Percentiles rank a stretch among this genome's conserved stretches.
Evolutionary conservation across 2,888 invertebrate genomes (phyloP).

Genomic region (Gerris lacustris): DNA sequence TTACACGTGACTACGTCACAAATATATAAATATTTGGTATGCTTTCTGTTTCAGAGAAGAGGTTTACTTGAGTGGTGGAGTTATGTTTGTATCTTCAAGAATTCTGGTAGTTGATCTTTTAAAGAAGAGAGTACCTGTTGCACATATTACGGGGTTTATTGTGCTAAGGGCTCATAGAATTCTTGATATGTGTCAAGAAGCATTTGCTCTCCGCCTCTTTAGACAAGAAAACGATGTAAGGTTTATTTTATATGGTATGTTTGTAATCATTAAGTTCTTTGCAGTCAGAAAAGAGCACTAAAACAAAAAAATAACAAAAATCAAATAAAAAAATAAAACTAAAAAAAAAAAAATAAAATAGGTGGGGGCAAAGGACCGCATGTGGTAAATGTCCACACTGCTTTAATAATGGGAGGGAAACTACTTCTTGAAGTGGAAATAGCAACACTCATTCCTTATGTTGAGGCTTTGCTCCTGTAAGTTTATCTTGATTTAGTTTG

Average conservation of each 20-base stretch:
- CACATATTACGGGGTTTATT: slow-evolving; percentile 80
- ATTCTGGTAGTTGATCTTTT: slow-evolving; percentile 92
- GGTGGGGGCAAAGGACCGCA: no score
- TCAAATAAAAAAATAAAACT: no score
- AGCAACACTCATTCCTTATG: no score
- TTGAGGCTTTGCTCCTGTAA: no score
- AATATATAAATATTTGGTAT: not conserved
- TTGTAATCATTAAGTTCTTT: slow-evolving; percentile 8
- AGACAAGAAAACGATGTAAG: slow-evolving; percentile 78
- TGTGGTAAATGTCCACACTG: no score
- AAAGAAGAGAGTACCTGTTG: slow-evolving; percentile 76
- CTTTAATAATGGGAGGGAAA: no score
- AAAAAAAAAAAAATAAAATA: no score
- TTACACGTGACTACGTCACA: no score
- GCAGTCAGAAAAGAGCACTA: no score
- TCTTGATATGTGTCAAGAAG: slow-evolving; percentile 83
- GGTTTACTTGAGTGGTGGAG: slow-evolving; percentile 82
- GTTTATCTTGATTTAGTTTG: no score
- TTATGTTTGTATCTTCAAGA: slow-evolving; percentile 84
- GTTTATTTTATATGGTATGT: slow-evolving; percentile 1
- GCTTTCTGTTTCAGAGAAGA: slow-evolving; percentile 47
- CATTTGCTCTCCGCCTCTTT: slow-evolving; percentile 83
- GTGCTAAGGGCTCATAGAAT: slow-evolving; percentile 81
- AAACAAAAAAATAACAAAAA: no score
- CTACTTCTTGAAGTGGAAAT: no score